These are phyloP conservation scores for Orthonevra nobilis DNA, from an alignment of 2,888 invertebrate species.

Conservation along the genomic window DNA sequence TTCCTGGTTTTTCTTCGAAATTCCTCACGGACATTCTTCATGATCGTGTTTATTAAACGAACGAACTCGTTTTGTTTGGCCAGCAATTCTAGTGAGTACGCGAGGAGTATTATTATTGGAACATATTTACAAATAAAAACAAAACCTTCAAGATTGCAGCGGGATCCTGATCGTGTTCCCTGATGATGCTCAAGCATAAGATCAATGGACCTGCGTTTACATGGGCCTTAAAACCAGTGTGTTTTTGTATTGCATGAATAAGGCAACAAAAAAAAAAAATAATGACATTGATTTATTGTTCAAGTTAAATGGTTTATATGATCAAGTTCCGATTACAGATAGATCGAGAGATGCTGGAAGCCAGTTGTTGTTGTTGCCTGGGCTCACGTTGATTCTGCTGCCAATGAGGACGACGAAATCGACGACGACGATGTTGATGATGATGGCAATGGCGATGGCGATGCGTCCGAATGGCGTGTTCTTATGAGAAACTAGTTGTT, in stretches of 20 bases:
- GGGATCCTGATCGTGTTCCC: slow-evolving; percentile 48
- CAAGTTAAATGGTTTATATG: slow-evolving; percentile 69
- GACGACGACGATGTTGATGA: slow-evolving; percentile 14
- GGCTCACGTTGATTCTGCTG: background rate
- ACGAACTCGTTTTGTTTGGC: background rate
- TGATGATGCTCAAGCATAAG: slow-evolving; percentile 40
- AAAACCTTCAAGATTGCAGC: slow-evolving; percentile 17
- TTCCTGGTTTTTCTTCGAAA: slow-evolving; percentile 27
- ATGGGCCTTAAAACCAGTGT: slow-evolving; percentile 4
- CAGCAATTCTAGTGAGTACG: slow-evolving; percentile 39
- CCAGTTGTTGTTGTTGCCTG: slow-evolving; percentile 1
- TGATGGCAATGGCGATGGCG: slow-evolving; percentile 44
- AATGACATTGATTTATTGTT: slow-evolving; percentile 67
- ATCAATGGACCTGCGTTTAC: slow-evolving; percentile 54
- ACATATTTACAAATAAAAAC: slow-evolving; percentile 4
- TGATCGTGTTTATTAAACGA: slow-evolving; percentile 27
- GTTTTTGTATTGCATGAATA: background rate
- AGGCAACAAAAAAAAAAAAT: slow-evolving; percentile 8
- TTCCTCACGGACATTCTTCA: slow-evolving; percentile 25
- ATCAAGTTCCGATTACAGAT: slow-evolving; percentile 64
- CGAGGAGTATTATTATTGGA: slow-evolving; percentile 46
- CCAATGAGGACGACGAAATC: too few relatives aligned
- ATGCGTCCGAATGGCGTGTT: slow-evolving; percentile 58
- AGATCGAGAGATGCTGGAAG: slow-evolving; percentile 22
- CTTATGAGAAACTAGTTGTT: slow-evolving; percentile 66